Conservation (phyloP, 2,797 vertebrate species). For the Numenius phaeopus region DNA sequence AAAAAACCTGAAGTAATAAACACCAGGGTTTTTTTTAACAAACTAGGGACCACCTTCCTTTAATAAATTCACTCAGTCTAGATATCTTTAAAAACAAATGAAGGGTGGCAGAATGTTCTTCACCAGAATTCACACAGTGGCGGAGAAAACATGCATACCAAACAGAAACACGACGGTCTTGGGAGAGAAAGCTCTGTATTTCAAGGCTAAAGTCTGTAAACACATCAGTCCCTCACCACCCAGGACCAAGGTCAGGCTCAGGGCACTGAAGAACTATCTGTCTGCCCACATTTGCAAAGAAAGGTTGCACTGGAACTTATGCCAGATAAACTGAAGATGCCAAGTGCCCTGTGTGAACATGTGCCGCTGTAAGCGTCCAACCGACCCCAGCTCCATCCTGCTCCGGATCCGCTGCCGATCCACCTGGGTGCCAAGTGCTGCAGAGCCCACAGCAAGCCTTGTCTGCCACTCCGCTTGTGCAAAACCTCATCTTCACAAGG, state of each 20-base stretch:
- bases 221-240: neutral
- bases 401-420: fast-evolving
- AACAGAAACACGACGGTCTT: neutral
- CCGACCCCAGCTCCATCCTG: neutral
- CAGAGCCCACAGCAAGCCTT: neutral
- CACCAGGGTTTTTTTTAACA: neutral
- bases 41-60: neutral
- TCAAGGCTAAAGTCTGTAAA: neutral
- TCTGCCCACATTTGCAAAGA: neutral
- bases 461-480: neutral
- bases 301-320: neutral
- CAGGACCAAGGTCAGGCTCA: neutral
- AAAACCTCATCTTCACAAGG: neutral
- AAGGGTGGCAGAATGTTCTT: neutral
- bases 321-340: neutral
- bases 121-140: neutral
- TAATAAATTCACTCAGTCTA: neutral
- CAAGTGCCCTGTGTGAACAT: fast-evolving
- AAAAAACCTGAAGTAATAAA: neutral
- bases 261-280: neutral
- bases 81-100: neutral
- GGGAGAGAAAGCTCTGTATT: neutral
- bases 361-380: fast-evolving
- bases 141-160: neutral
- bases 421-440: neutral